Conservation (phyloP, 2,113 vertebrate genomes). For the Petromus typicus region DNA sequence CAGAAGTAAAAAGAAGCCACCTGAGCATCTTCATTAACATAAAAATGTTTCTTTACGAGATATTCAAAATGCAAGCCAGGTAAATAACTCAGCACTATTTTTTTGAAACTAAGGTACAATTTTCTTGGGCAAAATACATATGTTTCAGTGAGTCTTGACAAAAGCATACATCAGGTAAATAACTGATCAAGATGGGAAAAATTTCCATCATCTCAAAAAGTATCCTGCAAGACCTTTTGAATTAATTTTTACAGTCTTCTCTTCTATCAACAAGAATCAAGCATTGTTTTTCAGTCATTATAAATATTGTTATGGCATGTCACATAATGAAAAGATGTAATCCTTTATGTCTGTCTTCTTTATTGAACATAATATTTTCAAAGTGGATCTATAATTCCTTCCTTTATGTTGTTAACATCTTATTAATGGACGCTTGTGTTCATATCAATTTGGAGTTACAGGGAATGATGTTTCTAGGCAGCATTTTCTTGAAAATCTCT, state of each 20-base stretch:
- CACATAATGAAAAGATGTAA: not conserved
- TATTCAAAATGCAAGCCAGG: not conserved
- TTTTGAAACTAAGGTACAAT: not conserved
- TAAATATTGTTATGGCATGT: not conserved
- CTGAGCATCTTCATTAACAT: not conserved
- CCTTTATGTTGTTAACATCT: not conserved
- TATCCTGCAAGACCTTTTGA: not conserved
- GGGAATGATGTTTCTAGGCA: not conserved
- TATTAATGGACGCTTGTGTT: not conserved
- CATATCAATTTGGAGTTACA: not conserved
- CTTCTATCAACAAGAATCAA: not conserved
- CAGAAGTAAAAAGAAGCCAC: not conserved
- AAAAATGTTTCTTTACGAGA: not conserved
- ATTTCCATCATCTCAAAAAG: not conserved
- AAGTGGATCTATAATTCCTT: not conserved
- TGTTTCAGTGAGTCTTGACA: not conserved
- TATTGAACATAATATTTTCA: not conserved
- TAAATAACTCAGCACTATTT: not conserved
- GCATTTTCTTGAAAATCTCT: not conserved
- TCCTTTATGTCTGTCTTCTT: not conserved
- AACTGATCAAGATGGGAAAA: constrained; percentile 15
- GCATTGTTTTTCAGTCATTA: not conserved
- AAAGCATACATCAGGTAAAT: not conserved
- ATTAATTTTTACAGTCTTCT: not conserved
- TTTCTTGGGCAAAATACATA: not conserved